Evolutionary conservation across 2,888 invertebrate species (phyloP), one percentile per base, ranked within the genome.

Genomic region (Xylocampa areola): DNA sequence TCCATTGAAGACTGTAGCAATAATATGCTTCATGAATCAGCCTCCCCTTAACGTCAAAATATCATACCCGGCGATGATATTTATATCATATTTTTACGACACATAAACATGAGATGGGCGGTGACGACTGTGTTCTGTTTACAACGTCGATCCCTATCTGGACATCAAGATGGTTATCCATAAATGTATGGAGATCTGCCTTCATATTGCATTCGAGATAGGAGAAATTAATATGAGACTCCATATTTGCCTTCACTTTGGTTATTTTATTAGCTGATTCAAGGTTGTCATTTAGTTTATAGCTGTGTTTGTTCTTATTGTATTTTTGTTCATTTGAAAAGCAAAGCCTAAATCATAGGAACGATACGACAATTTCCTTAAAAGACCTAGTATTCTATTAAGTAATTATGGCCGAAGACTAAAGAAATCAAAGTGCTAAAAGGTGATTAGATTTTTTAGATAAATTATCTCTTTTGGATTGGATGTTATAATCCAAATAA

Each of bases 21-120:
- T 65, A 68, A 68, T 48, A 49, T 32, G 44, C 41, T 49, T 45
- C 45, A 21, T 19, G 35, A 48, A 49, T 6, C 33, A 48, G 17
- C 51, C 17, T 64, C 54, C 25, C 72, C 76, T 76, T 76, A 76
- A 77, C 57, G 57, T 58, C 55, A 55, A 43, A 50, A 61, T 68
- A 62, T 64, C 51, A 60, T 65, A 59, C 59, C 30, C 44, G 70
- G 63, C 44, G 73, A 64, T 63, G 72, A 68, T 77, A 78, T 77
- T 69, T 68, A 76, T 74, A 79, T 81, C 49, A 73, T 71, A 65
- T 71, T 81, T 80, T 82, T 81, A 82, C 68, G 80, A 73, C 64
- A 60, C 61, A 68, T 65, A 71, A 69, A 82, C 82, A 82, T 48
- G 79, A 37, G 60, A 81, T 75, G 73, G 82, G 82, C 81, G 82